phyloP scores from a whole-genome alignment of 2,888 invertebrate genomes.

The Tenthredo amoena region DNA sequence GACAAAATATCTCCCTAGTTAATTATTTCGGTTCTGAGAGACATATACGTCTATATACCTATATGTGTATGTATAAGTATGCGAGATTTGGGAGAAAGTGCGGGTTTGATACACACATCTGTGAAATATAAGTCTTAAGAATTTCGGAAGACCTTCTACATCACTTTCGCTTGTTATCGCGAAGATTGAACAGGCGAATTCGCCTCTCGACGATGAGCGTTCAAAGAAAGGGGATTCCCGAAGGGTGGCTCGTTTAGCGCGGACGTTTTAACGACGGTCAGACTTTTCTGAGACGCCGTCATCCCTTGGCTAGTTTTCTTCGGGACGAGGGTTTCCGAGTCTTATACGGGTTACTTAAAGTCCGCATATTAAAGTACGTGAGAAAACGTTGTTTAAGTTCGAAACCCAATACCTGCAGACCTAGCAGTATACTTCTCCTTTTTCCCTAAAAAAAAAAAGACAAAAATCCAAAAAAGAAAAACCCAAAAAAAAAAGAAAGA shows the following conservation, averaged over 20 bases:
- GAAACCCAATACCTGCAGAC: background rate
- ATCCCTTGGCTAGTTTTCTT: background rate
- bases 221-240: constrained; percentile 13
- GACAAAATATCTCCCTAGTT: background rate
- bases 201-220: background rate
- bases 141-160: background rate
- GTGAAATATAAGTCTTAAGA: background rate
- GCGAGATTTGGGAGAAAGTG: background rate
- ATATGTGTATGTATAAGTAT: background rate
- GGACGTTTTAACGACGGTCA: constrained; percentile 39
- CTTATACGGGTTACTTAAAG: background rate
- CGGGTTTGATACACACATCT: background rate
- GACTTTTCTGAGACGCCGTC: background rate
- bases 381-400: background rate
- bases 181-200: constrained; percentile 4
- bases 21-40: background rate
- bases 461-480: background rate
- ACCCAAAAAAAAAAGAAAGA: background rate
- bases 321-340: background rate
- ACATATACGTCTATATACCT: background rate
- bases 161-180: background rate
- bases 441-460: background rate
- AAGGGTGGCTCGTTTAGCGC: constrained; percentile 6
- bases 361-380: background rate
- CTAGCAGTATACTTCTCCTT: background rate